Evolutionary conservation across 2,888 invertebrate species (phyloP).

Genomic region (Trichopria drosophilae): DNA sequence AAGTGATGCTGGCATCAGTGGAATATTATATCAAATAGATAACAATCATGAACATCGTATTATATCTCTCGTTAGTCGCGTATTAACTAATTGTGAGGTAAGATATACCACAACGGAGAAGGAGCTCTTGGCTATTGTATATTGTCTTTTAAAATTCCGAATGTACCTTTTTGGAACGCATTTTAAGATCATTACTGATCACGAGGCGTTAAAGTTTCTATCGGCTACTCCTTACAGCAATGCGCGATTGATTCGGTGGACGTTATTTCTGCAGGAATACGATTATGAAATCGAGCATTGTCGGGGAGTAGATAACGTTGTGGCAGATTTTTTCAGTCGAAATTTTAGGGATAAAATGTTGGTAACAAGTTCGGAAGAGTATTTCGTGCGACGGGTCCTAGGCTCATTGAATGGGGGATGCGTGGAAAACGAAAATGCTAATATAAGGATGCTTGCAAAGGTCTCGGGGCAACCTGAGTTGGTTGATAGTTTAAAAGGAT

Average conservation of each 20-base stretch:
- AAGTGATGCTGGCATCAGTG: slow-evolving; percentile 27
- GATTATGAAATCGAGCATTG: too few relatives aligned
- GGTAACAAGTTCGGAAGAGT: too few relatives aligned
- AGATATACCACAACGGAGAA: slow-evolving; percentile 38
- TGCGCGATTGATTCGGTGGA: too few relatives aligned
- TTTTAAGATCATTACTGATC: slow-evolving; percentile 38
- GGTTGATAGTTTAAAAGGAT: too few relatives aligned
- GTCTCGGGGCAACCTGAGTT: too few relatives aligned
- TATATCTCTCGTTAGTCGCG: slow-evolving; percentile 35
- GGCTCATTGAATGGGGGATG: too few relatives aligned
- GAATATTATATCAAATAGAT: slow-evolving; percentile 26
- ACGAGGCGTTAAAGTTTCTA: slow-evolving; percentile 38
- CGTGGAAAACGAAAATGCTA: too few relatives aligned
- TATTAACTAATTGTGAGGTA: slow-evolving; percentile 26
- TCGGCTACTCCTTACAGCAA: slow-evolving; percentile 36
- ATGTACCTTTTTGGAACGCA: slow-evolving; percentile 33
- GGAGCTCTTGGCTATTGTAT: slow-evolving; percentile 38
- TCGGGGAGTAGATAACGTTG: too few relatives aligned
- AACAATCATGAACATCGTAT: slow-evolving; percentile 13
- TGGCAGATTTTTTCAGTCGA: too few relatives aligned
- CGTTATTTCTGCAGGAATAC: slow-evolving; percentile 18
- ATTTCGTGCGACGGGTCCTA: too few relatives aligned
- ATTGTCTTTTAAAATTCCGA: slow-evolving; percentile 38
- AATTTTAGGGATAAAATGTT: too few relatives aligned
- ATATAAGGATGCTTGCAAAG: too few relatives aligned